Base-by-base conservation (phyloP, 1,140 invertebrate genomes). In the Gonioctena quinquepunctata region DNA sequence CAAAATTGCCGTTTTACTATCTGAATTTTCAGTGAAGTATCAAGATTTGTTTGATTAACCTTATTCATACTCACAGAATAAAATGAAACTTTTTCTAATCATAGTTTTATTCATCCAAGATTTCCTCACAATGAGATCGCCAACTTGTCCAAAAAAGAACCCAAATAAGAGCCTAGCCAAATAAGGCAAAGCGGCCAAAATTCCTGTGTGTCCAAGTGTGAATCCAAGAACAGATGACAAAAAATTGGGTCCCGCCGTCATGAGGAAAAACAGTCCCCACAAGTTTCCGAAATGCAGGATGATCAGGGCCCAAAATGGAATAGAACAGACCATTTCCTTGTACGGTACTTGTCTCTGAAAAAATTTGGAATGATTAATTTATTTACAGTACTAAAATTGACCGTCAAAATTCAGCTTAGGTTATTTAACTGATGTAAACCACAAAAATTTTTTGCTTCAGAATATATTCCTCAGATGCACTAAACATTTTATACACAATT, bases 221-320 rank as follows among this genome's bases (percentile, higher is more conserved):
- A 96, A 96, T 4, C 94, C 91, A 11, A 98, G 86, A 8, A 95
- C 91, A 79, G 91, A 89, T 28, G 93, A 90, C 73, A 97, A 89
- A 27, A 75, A 81, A 65, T 93, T 95, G 0, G 96, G 96, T 4
- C 96, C 90, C 61, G 93, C 92, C 0, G 93, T 96, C 71, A 97
- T 88, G 69, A 97, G 90, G 75, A 93, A 91, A 73, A 91, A 93
- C 73, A 96, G 84, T 2, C 91, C 91, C 91, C 92, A 93, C 77
- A 91, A 85, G 73, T 91, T 92, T 23, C 91, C 91, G 74, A 91
- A 91, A 71, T 93, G 91, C 16, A 91, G 82, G 65, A 89, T 82
- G 2, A 88, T 68, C 68, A 93, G 82, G 0, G 88, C 89, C 82
- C 90, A 86, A 78, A 92, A 92, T 18, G 91, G 91, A 27, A 88